Evolutionary conservation across 2,113 vertebrate species (phyloP), one percentile per base, ranked within the genome.

Genomic region (Egretta garzetta): DNA sequence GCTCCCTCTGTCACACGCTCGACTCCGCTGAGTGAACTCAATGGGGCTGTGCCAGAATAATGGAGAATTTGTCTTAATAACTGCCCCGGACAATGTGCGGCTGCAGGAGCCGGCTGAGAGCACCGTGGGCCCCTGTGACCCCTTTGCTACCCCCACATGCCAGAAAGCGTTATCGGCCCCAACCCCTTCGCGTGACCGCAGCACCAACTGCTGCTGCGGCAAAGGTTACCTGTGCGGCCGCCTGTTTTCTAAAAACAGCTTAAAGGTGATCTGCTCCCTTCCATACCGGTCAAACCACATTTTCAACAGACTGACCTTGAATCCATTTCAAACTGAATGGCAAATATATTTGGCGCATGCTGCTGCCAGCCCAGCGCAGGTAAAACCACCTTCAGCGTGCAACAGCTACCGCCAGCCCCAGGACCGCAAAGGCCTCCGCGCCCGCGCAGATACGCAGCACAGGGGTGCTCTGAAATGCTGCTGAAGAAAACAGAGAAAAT

Each of bases 271-370:
- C 71, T 77, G 81, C 76, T 73, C 7, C 1, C n/a, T 67, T 92
- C 74, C 75, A 39, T 7, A 71, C 82, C 2, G 1, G 75, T 73
- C 94, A 90, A 67, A 90, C 75, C 74, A 23, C 95, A 86, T 70
- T 92, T 67, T 64, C 75, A 90, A 63, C 85, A 76, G 21, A 13
- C 26, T 62, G 74, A 92, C 92, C 96, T 92, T 70, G 79, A 77
- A 39, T 26, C 53, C 2, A 1, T 70, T 71, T 73, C 80, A 58
- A 24, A 67, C 8, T 1, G 27, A 64, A 30, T 1, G 11, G 30
- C 39, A 90, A 76, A 55, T 7, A 43, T 6, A 10, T 18, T 12
- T 55, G 76, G 90, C 16, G 0, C 41, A 7, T 0, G 0, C 67
- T 39, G 64, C 66, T 85, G 92, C 85, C 93, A 87, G 64, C 47